Percentiles rank a stretch among this genome's conserved stretches.
These are phyloP conservation scores for Petrocephalus zakoni DNA, from an alignment of 2,113 vertebrate species.

Conservation along the genomic window DNA sequence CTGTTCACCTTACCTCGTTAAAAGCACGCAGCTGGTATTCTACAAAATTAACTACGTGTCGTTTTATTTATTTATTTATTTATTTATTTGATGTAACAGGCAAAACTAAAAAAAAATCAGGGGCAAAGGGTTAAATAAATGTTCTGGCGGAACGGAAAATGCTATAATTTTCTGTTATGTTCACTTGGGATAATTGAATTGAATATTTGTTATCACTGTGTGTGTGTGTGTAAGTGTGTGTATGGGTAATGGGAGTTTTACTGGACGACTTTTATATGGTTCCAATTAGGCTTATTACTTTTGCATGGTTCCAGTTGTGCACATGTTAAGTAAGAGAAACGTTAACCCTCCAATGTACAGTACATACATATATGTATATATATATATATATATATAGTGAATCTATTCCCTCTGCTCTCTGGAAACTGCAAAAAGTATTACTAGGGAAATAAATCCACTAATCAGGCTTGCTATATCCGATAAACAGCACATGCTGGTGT, in stretches of 20 bases:
- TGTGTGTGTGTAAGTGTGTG: not conserved
- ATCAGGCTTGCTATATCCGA: not conserved
- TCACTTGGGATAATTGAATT: constrained; percentile 6
- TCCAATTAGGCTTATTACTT: not conserved
- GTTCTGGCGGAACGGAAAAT: not conserved
- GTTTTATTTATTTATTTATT: not conserved
- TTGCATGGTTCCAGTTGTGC: not conserved
- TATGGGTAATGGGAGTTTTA: not conserved
- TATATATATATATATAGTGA: not conserved
- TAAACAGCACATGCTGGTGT: not conserved
- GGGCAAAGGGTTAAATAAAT: constrained; percentile 1
- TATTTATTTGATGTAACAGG: not conserved
- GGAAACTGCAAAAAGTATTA: not conserved
- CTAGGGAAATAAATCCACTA: not conserved
- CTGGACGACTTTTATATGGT: not conserved
- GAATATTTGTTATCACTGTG: not conserved
- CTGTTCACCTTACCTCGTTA: constrained; percentile 3
- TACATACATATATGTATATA: not conserved
- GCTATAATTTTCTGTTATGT: not conserved
- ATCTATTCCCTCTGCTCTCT: not conserved
- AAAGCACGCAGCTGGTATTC: not conserved
- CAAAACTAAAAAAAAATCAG: not conserved
- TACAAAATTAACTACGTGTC: not conserved
- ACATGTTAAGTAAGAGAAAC: not conserved
- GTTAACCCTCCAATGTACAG: not conserved